Conservation (phyloP, 2,797 vertebrate genomes). For the Ctenosaura bakeri region DNA sequence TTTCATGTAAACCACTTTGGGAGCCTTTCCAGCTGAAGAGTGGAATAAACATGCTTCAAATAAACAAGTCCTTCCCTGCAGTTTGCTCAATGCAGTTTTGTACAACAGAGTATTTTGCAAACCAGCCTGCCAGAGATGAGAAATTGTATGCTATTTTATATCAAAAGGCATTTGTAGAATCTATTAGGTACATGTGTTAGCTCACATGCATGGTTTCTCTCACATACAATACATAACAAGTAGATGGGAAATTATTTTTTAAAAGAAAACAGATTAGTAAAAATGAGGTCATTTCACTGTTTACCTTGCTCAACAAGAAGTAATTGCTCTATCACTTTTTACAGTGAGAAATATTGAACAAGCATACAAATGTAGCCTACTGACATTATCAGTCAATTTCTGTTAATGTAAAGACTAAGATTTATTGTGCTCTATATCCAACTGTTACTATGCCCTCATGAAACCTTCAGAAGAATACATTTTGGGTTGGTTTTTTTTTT, state of each 20-base stretch:
- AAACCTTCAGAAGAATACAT: constrained; percentile 38
- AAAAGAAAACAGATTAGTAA: constrained; percentile 12
- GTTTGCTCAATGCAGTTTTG: neutral
- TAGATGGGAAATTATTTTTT: neutral
- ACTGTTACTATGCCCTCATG: constrained; percentile 47
- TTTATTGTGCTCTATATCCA: constrained; percentile 24
- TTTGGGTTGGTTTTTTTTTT: constrained; percentile 14
- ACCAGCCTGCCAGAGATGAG: neutral
- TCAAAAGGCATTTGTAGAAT: neutral
- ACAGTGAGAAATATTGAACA: constrained; percentile 31
- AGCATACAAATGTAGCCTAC: constrained; percentile 16
- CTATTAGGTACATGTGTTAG: neutral
- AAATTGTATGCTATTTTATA: neutral
- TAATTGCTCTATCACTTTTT: constrained; percentile 6
- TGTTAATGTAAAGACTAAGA: constrained; percentile 31
- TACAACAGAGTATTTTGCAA: neutral
- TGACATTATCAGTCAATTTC: constrained; percentile 26
- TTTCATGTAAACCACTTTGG: neutral
- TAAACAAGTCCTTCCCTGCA: neutral
- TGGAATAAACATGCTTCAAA: neutral
- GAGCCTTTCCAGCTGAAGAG: neutral
- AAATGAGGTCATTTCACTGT: neutral
- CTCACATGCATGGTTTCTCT: neutral
- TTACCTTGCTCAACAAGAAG: constrained; percentile 48
- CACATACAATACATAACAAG: neutral